Conservation (phyloP, 1,140 invertebrate genomes). For the Anagrus nilaparvatae region DNA sequence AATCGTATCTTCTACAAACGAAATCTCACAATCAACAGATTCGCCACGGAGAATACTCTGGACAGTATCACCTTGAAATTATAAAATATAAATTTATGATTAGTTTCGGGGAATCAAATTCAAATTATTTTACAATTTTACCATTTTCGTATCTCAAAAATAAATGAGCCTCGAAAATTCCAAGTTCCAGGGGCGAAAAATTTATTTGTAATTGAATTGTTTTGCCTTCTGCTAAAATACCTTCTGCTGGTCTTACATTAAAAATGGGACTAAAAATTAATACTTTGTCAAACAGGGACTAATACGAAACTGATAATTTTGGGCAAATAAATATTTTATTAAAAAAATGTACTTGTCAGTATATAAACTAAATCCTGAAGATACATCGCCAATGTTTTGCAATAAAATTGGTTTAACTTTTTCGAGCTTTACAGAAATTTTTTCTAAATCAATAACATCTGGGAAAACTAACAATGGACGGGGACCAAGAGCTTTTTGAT, state of each 20-base stretch:
- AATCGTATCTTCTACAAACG: slow-evolving; percentile 24
- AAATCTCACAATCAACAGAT: slow-evolving; percentile 25
- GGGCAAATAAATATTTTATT: slow-evolving; percentile 6
- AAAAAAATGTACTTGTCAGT: slow-evolving; percentile 22
- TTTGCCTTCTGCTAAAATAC: slow-evolving; percentile 28
- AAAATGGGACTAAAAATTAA: slow-evolving; percentile 26
- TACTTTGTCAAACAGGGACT: slow-evolving; percentile 10
- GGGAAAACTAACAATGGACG: slow-evolving; percentile 40
- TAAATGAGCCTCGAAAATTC: slow-evolving; percentile 24
- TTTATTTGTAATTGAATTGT: slow-evolving; percentile 25
- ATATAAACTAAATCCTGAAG: slow-evolving; percentile 28
- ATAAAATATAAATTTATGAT: slow-evolving; percentile 8
- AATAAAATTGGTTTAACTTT: slow-evolving; percentile 31
- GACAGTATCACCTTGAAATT: slow-evolving; percentile 29
- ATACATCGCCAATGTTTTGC: slow-evolving; percentile 33
- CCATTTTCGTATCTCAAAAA: slow-evolving; percentile 36
- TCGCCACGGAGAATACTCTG: slow-evolving; percentile 24
- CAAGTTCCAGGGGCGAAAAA: slow-evolving; percentile 24
- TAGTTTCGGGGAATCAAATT: slow-evolving; percentile 5
- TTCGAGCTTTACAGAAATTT: slow-evolving; percentile 34
- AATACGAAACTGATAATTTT: not conserved
- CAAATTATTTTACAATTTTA: slow-evolving; percentile 12
- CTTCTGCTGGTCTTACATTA: slow-evolving; percentile 30
- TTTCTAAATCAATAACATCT: slow-evolving; percentile 36
- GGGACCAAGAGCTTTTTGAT: slow-evolving; percentile 32